Conservation (phyloP, 2,797 vertebrate species). For the Aselliscus stoliczkanus region DNA sequence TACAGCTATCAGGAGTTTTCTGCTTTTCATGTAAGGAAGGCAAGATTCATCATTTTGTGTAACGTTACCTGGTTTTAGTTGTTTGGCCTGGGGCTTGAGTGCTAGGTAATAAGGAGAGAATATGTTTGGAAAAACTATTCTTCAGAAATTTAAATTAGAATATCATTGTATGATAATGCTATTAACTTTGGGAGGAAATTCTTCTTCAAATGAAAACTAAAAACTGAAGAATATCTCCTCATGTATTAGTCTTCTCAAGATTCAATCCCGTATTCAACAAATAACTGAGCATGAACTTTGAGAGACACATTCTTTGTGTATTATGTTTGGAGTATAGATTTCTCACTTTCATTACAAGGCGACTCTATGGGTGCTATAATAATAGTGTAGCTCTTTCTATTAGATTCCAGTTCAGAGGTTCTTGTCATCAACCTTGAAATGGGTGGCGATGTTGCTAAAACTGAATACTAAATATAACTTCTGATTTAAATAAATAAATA, state of each 20-base stretch:
- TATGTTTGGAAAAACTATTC: background rate
- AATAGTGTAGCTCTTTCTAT: background rate
- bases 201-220: background rate
- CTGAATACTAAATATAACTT: background rate
- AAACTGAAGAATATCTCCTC: background rate
- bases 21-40: background rate
- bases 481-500: conserved; percentile 1
- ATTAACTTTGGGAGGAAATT: background rate
- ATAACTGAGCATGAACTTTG: background rate
- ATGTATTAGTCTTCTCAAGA: background rate
- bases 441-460: background rate
- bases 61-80: background rate
- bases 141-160: conserved; percentile 6
- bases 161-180: background rate
- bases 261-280: background rate
- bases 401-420: background rate
- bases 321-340: background rate
- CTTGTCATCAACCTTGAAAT: background rate
- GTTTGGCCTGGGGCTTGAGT: background rate
- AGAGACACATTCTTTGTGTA: background rate
- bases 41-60: background rate
- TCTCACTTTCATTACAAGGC: background rate
- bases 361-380: too few species aligned
- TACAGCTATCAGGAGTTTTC: background rate
- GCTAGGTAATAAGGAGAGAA: background rate